These are phyloP conservation scores for Meleagris gallopavo DNA, from an alignment of 2,113 vertebrate species.

Conservation along the genomic window DNA sequence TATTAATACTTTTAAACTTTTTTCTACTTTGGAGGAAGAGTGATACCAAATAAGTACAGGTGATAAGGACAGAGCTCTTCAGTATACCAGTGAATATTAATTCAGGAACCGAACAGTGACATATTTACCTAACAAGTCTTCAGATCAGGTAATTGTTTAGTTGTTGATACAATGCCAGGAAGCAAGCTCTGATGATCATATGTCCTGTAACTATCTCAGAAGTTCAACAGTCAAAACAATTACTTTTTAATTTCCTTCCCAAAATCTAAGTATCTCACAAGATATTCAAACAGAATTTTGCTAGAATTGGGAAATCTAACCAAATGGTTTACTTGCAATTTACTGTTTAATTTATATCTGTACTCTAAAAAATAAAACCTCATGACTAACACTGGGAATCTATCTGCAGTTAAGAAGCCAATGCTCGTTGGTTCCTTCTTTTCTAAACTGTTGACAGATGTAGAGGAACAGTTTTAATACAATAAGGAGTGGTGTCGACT, in stretches of 20 bases:
- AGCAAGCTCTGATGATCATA: not conserved
- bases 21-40: not conserved
- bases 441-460: not conserved
- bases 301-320: not conserved
- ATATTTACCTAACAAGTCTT: not conserved
- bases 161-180: not conserved
- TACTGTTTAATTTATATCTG: not conserved
- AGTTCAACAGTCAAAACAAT: constrained; percentile 12
- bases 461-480: not conserved
- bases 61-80: not conserved
- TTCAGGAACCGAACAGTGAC: not conserved
- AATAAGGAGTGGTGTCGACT: not conserved
- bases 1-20: not conserved
- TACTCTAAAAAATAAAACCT: not conserved
- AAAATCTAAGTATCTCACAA: not conserved
- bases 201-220: not conserved
- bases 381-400: not conserved
- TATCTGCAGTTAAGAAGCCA: not conserved
- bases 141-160: not conserved
- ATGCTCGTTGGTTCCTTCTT: not conserved
- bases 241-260: not conserved
- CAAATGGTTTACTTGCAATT: not conserved
- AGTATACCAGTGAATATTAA: not conserved
- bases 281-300: not conserved
- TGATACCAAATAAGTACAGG: not conserved